Evolutionary conservation across 2,888 invertebrate genomes (phyloP).

Genomic region (Dynastes grantii): DNA sequence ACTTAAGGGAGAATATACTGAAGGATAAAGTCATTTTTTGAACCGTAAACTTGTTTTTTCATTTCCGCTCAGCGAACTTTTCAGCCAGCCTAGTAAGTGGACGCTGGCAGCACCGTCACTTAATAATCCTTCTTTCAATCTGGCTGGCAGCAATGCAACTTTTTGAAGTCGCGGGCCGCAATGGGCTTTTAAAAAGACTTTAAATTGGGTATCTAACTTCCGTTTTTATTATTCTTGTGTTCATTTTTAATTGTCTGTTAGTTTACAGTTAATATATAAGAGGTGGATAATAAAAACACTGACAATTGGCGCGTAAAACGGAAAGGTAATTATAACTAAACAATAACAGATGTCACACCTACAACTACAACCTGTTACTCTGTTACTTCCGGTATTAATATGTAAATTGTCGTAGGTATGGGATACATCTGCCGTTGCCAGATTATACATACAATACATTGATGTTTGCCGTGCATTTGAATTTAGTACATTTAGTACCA

Average conservation of each 20-base stretch:
- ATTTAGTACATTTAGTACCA: slow-evolving; percentile 27
- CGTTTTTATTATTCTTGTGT: background rate
- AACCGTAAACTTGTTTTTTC: too few species aligned
- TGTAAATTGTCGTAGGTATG: slow-evolving; percentile 37
- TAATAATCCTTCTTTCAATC: too few species aligned
- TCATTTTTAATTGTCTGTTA: background rate
- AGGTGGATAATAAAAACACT: slow-evolving; percentile 40
- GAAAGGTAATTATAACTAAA: slow-evolving; percentile 46
- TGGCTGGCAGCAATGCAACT: too few species aligned
- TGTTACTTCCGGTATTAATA: slow-evolving; percentile 46
- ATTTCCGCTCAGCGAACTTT: too few species aligned
- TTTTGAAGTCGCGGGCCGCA: too few species aligned
- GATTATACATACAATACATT: slow-evolving; percentile 19
- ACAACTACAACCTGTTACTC: slow-evolving; percentile 45
- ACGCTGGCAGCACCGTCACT: too few species aligned
- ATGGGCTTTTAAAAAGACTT: too few species aligned
- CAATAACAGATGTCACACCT: slow-evolving; percentile 46
- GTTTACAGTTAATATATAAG: background rate
- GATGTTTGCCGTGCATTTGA: slow-evolving; percentile 16
- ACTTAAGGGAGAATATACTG: too few species aligned
- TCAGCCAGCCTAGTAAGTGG: too few species aligned
- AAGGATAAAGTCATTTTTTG: too few species aligned
- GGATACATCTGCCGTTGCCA: slow-evolving; percentile 34
- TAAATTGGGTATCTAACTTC: too few species aligned
- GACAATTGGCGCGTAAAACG: slow-evolving; percentile 41